These are phyloP conservation scores for Pithys albifrons DNA, from an alignment of 2,113 vertebrate species.

Conservation along the genomic window DNA sequence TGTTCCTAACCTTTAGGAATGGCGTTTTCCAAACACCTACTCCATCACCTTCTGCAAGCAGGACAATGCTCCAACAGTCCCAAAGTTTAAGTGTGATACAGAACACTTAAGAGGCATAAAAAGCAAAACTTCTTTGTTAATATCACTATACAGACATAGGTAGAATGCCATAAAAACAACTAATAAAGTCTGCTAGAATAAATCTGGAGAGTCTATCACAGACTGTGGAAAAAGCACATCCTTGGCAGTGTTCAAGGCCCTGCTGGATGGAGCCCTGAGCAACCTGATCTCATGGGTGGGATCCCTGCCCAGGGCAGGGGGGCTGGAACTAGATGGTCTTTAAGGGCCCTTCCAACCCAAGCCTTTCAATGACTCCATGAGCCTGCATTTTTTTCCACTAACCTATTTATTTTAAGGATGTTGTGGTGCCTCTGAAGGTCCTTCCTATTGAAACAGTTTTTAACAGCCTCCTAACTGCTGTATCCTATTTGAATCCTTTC, in stretches of 20 bases:
- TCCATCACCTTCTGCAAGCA: not conserved
- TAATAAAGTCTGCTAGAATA: not conserved
- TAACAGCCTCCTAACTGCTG: not conserved
- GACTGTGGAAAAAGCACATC: not conserved
- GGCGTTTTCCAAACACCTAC: not conserved
- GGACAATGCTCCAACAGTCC: not conserved
- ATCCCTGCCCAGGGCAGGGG: not conserved
- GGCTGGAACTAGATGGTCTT: not conserved
- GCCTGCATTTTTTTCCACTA: not conserved
- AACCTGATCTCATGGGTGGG: too few species aligned
- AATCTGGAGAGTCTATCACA: not conserved
- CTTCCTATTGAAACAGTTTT: not conserved
- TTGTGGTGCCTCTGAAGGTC: not conserved
- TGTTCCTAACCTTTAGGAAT: not conserved
- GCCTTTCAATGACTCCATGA: not conserved
- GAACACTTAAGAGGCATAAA: not conserved
- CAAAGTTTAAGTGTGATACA: not conserved
- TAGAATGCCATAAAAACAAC: not conserved
- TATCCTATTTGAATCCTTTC: not conserved
- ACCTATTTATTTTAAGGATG: not conserved
- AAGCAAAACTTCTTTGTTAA: not conserved
- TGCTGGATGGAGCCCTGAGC: not conserved
- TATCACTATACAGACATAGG: not conserved
- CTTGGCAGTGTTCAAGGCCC: not conserved
- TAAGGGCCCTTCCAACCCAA: not conserved